Evolutionary conservation across 2,113 vertebrate species (phyloP).

Genomic region (Channa maculata): DNA sequence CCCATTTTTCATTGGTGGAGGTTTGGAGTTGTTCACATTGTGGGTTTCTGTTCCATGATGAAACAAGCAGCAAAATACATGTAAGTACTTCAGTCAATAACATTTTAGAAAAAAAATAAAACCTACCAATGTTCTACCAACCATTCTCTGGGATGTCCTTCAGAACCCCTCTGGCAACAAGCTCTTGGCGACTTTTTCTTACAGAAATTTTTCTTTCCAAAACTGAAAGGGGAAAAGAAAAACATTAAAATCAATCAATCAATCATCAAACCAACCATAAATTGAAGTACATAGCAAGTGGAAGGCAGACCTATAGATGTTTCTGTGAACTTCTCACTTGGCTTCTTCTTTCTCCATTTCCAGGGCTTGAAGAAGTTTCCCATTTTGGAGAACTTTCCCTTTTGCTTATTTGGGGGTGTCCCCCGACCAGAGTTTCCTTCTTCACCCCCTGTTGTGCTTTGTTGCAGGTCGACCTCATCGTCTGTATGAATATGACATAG

Average conservation of each 20-base stretch:
- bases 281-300: neutral
- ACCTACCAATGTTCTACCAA: conserved; percentile 64
- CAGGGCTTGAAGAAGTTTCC: conserved; percentile 97
- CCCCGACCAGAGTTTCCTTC: conserved; percentile 85
- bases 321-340: conserved; percentile 94
- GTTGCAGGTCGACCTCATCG: conserved; percentile 86
- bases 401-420: conserved; percentile 89
- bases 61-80: neutral
- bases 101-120: neutral
- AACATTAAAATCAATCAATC: neutral
- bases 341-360: conserved; percentile 99
- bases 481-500: conserved; percentile 63
- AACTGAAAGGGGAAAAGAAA: conserved; percentile 78
- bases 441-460: conserved; percentile 80
- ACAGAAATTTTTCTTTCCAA: conserved; percentile 97
- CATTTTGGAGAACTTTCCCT: conserved; percentile 93
- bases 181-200: conserved; percentile 92
- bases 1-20: conserved; percentile 87
- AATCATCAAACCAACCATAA: neutral
- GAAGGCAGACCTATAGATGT: conserved; percentile 89
- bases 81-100: neutral
- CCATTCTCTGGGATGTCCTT: conserved; percentile 92
- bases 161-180: conserved; percentile 93
- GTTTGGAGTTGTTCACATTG: conserved; percentile 81
- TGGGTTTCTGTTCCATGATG: conserved; percentile 80